Evolutionary conservation across 2,113 vertebrate genomes (phyloP).

Genomic region (Albula glossodonta): DNA sequence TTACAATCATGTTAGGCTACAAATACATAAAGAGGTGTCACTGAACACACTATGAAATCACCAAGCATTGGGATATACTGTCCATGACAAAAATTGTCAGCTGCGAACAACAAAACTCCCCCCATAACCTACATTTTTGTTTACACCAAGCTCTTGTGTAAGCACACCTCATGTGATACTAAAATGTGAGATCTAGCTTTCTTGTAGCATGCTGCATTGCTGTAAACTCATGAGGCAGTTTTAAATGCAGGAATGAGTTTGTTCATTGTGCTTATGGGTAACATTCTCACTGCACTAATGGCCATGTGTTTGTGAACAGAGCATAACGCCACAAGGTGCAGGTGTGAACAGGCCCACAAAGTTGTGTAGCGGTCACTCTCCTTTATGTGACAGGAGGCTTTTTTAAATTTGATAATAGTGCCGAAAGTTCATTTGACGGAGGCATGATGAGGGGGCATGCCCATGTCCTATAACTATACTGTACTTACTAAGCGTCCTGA

Average conservation of each 20-base stretch:
- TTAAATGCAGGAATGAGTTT: neutral
- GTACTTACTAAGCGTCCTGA: neutral
- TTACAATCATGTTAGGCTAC: neutral
- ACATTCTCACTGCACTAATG: neutral
- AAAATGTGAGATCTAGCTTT: neutral
- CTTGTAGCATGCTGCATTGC: neutral
- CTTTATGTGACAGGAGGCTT: neutral
- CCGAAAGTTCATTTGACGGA: neutral
- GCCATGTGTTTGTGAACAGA: no score
- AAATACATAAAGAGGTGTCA: neutral
- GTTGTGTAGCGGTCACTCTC: neutral
- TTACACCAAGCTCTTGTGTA: neutral
- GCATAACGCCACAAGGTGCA: no score
- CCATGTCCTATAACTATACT: neutral
- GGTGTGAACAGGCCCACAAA: neutral
- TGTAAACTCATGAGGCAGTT: neutral
- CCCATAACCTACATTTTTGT: no score
- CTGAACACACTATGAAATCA: neutral
- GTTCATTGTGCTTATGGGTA: neutral
- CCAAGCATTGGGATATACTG: neutral
- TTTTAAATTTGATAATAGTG: neutral
- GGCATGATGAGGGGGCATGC: neutral
- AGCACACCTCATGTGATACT: neutral
- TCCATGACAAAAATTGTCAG: no score
- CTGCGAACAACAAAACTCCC: no score